Conservation (phyloP, 2,888 invertebrate genomes). For the Anthophora plumipes region DNA sequence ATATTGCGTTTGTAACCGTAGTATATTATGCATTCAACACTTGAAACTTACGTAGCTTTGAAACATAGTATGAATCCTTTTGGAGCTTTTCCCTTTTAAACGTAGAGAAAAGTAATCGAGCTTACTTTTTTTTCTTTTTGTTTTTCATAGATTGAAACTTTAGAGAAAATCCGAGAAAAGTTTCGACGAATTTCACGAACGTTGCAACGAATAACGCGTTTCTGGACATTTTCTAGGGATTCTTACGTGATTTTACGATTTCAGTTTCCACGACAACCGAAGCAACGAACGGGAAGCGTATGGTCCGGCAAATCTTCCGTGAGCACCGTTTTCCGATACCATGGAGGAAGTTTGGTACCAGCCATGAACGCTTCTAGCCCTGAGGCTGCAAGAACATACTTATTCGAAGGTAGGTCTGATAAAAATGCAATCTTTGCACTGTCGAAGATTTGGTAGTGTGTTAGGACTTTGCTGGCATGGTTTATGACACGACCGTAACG, state of each 20-base stretch:
- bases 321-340: constrained; percentile 94
- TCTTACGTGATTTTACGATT: constrained; percentile 65
- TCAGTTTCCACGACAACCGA: constrained; percentile 89
- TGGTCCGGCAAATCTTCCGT: constrained; percentile 95
- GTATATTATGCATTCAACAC: not conserved
- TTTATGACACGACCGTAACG: no score
- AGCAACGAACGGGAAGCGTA: constrained; percentile 93
- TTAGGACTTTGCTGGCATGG: no score
- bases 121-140: constrained; percentile 1
- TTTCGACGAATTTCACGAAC: not conserved
- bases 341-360: constrained; percentile 93
- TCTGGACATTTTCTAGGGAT: not conserved
- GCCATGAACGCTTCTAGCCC: constrained; percentile 94
- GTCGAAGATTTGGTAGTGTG: no score
- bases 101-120: constrained; percentile 14
- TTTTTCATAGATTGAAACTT: constrained; percentile 2
- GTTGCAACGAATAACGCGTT: not conserved
- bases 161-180: not conserved
- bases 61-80: not conserved
- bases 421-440: no score
- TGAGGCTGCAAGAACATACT: constrained; percentile 94
- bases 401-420: constrained; percentile 97
- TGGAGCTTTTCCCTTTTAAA: constrained; percentile 2
- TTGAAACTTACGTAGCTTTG: not conserved
- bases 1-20: not conserved